These are phyloP conservation scores for Tetraneura akinire DNA, from an alignment of 1,140 invertebrate genomes.

Conservation along the genomic window DNA sequence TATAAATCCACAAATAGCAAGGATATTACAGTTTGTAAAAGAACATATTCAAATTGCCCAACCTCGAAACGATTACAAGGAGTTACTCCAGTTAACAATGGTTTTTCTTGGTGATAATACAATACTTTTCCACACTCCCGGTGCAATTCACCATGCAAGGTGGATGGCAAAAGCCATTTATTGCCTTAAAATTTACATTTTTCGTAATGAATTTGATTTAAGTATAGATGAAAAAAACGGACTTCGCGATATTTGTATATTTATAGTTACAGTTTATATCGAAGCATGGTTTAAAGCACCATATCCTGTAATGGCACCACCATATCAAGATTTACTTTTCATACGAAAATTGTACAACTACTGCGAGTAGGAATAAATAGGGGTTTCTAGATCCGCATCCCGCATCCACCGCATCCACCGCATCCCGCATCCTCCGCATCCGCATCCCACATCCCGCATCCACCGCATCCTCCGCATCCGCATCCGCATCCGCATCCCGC, in stretches of 20 bases:
- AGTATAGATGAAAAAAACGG: background rate
- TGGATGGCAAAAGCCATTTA: no score
- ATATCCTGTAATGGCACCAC: background rate
- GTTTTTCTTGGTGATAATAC: background rate
- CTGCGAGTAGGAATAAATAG: no score
- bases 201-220: no score
- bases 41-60: background rate
- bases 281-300: background rate
- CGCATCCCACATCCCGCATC: no score
- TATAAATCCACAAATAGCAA: background rate
- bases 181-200: no score
- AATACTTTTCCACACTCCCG: conserved; percentile 57
- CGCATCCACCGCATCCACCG: no score
- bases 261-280: background rate
- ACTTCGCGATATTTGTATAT: conserved; percentile 5
- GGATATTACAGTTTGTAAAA: background rate
- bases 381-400: no score
- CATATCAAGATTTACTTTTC: background rate
- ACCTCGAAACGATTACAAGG: background rate
- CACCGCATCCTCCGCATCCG: no score
- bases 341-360: background rate
- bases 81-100: background rate
- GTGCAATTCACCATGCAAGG: conserved; percentile 46
- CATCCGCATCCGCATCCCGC: no score
- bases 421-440: no score